These are phyloP conservation scores for Acheta domesticus DNA, from an alignment of 2,888 invertebrate species.

Conservation along the genomic window DNA sequence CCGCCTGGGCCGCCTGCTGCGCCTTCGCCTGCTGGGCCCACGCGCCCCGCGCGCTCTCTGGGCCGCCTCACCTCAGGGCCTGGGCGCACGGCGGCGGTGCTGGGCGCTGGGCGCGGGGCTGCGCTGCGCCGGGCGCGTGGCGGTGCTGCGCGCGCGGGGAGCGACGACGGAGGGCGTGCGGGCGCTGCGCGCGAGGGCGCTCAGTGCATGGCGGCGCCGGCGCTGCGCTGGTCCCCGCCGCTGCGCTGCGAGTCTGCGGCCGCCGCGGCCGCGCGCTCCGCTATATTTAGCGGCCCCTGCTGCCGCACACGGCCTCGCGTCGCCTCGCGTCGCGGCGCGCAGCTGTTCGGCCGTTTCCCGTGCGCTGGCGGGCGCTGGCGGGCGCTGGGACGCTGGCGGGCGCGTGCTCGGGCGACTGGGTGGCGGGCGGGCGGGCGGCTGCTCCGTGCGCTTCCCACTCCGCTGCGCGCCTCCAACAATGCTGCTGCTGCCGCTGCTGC, in stretches of 20 bases:
- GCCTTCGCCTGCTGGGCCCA: background rate
- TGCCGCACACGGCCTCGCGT: background rate
- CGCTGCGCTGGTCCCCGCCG: background rate
- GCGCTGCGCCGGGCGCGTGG: background rate
- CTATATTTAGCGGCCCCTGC: slow-evolving; percentile 30
- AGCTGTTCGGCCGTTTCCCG: slow-evolving; percentile 29
- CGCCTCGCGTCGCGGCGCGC: slow-evolving; percentile 25
- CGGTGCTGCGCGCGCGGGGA: background rate
- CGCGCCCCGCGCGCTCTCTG: background rate
- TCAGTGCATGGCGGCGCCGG: background rate
- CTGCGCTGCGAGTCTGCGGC: background rate
- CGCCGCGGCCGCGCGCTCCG: background rate
- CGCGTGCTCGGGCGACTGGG: background rate
- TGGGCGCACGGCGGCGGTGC: background rate
- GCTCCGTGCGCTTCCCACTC: background rate
- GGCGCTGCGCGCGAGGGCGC: background rate
- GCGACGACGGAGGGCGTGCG: background rate
- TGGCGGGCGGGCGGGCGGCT: background rate
- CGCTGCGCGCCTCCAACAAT: background rate
- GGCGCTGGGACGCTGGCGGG: background rate
- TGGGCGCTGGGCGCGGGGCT: background rate
- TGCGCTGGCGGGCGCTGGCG: background rate
- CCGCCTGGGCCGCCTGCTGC: background rate
- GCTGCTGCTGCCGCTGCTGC: background rate
- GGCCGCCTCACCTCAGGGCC: slow-evolving; percentile 1